Base-by-base conservation (phyloP, 2,113 vertebrate genomes). In the Chauna torquata region DNA sequence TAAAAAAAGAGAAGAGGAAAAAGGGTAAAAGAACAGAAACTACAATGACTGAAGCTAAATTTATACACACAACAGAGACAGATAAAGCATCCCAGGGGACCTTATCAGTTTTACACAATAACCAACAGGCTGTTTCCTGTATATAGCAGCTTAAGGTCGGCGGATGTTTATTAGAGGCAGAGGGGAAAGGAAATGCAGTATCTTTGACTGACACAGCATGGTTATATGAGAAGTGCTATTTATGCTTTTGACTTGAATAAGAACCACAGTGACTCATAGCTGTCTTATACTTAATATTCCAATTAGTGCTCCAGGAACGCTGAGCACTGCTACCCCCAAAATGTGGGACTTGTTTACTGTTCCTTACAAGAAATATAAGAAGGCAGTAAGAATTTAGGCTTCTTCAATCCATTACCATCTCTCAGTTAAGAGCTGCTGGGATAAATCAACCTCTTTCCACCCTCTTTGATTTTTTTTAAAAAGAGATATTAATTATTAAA, bases 81-180 rank as follows among this genome's bases (percentile, higher is more conserved):
- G 95, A 92, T 97, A 97, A 97, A 97, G 84, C 64, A 86, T 86
- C 97, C 87, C 96, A 80, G 64, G 89, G 82, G 97, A 93, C 94
- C 91, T 97, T 97, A 97, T 96, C 96, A 96, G 95, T 91, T 96
- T 92, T 96, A 95, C 92, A 97, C 97, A 97, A 97, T 96, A 97
- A 95, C 94, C 94, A 96, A 96, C 95, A 97, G 95, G 94, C 97
- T 94, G 91, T 81, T 97, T 97, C 97, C 97, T 96, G 96, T 93
- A 94, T 94, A 90, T 66, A 95, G 93, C 95, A 86, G 94, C 95
- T 96, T 97, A 96, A 97, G 96, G 95, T 95, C 89, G 40, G 93
- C 93, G 84, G 95, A 97, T 96, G 97, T 97, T 97, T 97, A 96
- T 96, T 97, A 85, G 91, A 96, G 95, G 96, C 94, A 97, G 89